Evolutionary conservation across 64 coral and sea anemone genomes (phyloP).

Genomic region (Trachythela sp.): DNA sequence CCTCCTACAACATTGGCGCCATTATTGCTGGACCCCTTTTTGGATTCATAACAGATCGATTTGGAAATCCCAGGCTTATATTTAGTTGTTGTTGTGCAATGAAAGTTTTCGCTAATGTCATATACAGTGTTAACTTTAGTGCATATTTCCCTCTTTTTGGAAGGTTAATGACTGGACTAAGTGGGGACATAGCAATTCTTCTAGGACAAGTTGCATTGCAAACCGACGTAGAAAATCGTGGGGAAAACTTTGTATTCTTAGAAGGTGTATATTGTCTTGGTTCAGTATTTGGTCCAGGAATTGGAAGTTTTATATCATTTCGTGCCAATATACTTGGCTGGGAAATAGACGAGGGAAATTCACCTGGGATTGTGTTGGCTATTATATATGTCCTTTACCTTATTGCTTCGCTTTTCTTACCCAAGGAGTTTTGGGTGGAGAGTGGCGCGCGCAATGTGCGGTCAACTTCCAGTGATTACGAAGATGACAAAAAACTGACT

Average conservation of each 20-base stretch:
- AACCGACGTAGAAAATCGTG: background rate
- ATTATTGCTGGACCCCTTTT: background rate
- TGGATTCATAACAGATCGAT: background rate
- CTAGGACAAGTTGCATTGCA: background rate
- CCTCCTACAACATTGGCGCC: background rate
- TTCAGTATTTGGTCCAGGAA: background rate
- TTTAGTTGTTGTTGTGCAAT: background rate
- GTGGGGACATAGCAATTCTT: background rate
- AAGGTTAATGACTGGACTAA: background rate
- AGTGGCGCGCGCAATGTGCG: background rate
- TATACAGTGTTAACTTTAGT: background rate
- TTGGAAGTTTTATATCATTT: constrained; percentile 9
- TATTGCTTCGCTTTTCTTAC: background rate
- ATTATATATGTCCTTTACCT: background rate
- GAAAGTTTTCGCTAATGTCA: background rate
- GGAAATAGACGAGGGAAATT: background rate
- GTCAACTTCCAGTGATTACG: background rate
- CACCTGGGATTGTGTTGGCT: background rate
- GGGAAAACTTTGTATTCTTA: background rate
- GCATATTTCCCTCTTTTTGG: background rate
- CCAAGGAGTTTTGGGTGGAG: background rate
- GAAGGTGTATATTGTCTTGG: background rate
- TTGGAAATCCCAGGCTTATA: background rate
- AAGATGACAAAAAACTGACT: background rate
- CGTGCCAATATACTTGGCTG: background rate